Percentiles rank a stretch among this genome's conserved stretches.
These are phyloP conservation scores for Masnerella sp. DNA, from an alignment of 2,888 invertebrate genomes.

Conservation along the genomic window DNA sequence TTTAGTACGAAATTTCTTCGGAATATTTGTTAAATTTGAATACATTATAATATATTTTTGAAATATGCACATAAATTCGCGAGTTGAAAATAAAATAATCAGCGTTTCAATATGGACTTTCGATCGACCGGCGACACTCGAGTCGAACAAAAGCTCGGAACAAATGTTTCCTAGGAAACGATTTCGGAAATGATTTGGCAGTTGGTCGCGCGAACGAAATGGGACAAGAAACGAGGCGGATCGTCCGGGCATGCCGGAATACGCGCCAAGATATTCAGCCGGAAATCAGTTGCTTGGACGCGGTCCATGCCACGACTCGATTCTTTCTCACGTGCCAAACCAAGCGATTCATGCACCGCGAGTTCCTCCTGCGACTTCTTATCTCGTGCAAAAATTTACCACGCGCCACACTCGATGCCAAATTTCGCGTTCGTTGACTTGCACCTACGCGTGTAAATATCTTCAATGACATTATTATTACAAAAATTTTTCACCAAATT, in stretches of 20 bases:
- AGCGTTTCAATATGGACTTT: too few relatives aligned
- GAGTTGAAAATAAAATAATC: too few relatives aligned
- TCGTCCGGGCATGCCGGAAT: constrained; percentile 58
- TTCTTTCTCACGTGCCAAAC: constrained; percentile 67
- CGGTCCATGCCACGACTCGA: constrained; percentile 66
- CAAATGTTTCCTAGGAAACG: constrained; percentile 48
- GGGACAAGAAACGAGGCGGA: constrained; percentile 24
- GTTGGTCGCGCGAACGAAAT: constrained; percentile 28
- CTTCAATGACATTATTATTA: too few relatives aligned
- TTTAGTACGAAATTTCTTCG: too few relatives aligned
- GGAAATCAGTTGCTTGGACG: constrained; percentile 72
- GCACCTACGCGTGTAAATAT: constrained; percentile 31
- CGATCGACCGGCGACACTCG: constrained; percentile 11
- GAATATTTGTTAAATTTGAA: too few relatives aligned
- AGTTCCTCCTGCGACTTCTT: constrained; percentile 54
- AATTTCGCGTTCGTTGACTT: constrained; percentile 70
- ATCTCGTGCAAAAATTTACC: constrained; percentile 64
- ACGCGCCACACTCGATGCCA: constrained; percentile 64
- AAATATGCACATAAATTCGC: too few relatives aligned
- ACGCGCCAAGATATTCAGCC: constrained; percentile 63
- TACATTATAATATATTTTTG: too few relatives aligned
- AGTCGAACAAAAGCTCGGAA: constrained; percentile 6
- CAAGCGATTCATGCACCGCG: constrained; percentile 62
- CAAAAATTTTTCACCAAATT: too few relatives aligned
- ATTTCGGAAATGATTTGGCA: constrained; percentile 59